Percentiles rank a stretch among this genome's conserved stretches.
These are phyloP conservation scores for Ctenoplectra terminalis DNA, from an alignment of 1,140 invertebrate genomes.

Conservation along the genomic window DNA sequence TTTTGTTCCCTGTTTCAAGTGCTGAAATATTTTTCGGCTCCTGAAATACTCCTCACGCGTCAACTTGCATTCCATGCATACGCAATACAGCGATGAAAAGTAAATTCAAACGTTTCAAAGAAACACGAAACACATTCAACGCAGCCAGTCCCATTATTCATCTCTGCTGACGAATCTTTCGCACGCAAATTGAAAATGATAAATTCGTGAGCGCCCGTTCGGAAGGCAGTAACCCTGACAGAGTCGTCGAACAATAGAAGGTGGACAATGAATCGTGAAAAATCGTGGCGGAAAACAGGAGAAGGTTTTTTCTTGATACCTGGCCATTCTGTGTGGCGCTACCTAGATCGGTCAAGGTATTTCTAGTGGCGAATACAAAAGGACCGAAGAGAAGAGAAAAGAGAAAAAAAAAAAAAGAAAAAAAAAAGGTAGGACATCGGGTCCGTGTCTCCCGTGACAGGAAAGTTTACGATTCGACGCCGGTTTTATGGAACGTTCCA, in stretches of 20 bases:
- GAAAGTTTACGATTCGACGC: slow-evolving; percentile 25
- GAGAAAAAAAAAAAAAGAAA: not conserved
- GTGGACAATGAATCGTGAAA: slow-evolving; percentile 35
- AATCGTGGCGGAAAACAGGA: slow-evolving; percentile 21
- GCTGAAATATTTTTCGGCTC: not conserved
- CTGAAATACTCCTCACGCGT: not conserved
- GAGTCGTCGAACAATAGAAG: not conserved
- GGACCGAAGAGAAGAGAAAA: too few species aligned
- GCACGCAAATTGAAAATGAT: slow-evolving; percentile 2
- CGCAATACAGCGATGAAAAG: not conserved
- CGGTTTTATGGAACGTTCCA: slow-evolving; percentile 8
- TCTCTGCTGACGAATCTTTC: slow-evolving; percentile 14
- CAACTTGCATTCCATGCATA: not conserved
- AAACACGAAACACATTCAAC: not conserved
- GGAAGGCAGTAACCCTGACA: not conserved
- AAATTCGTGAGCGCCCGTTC: not conserved
- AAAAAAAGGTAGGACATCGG: slow-evolving; percentile 8
- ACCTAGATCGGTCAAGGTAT: slow-evolving; percentile 17
- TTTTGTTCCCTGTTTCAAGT: not conserved
- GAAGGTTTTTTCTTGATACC: not conserved
- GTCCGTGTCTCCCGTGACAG: slow-evolving; percentile 2
- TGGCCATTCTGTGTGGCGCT: not conserved
- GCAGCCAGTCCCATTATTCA: not conserved
- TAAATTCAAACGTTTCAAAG: not conserved
- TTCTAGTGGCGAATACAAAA: slow-evolving; percentile 20